phyloP scores from a whole-genome alignment of 2,888 invertebrate species.

The Lycia hirtaria region DNA sequence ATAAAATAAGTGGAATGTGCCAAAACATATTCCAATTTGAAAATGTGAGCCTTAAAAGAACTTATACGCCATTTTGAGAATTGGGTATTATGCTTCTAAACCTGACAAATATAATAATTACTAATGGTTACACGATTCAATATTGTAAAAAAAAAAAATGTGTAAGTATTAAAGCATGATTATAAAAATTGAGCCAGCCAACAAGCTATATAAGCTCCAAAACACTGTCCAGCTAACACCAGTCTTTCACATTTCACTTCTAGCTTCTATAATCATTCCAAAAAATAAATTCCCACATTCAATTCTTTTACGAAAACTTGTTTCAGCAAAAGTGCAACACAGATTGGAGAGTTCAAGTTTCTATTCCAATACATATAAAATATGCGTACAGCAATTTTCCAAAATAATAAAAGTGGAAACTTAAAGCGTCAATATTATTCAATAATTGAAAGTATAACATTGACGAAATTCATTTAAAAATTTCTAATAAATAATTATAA shows the following conservation, averaged over 20 bases:
- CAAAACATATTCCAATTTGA: background rate
- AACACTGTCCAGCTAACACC: background rate
- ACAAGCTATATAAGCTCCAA: constrained; percentile 5
- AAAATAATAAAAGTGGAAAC: too few relatives aligned
- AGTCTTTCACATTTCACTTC: background rate
- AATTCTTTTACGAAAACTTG: too few relatives aligned
- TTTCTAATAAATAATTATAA: too few relatives aligned
- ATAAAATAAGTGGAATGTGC: too few relatives aligned
- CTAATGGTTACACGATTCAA: constrained; percentile 19
- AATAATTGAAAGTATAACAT: too few relatives aligned
- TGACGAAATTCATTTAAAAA: too few relatives aligned
- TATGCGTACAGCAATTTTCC: too few relatives aligned
- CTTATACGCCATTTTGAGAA: background rate
- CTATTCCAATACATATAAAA: too few relatives aligned
- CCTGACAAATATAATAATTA: background rate
- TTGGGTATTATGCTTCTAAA: background rate
- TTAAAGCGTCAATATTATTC: too few relatives aligned
- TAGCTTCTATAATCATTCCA: background rate
- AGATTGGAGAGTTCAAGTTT: too few relatives aligned
- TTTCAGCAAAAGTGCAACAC: too few relatives aligned
- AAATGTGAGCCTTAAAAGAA: background rate
- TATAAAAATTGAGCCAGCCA: constrained; percentile 12
- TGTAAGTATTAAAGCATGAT: constrained; percentile 11
- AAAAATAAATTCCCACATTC: background rate
- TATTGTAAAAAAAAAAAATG: background rate